Conservation (phyloP, 2,888 invertebrate species). For the Falcaria lacertinaria region DNA sequence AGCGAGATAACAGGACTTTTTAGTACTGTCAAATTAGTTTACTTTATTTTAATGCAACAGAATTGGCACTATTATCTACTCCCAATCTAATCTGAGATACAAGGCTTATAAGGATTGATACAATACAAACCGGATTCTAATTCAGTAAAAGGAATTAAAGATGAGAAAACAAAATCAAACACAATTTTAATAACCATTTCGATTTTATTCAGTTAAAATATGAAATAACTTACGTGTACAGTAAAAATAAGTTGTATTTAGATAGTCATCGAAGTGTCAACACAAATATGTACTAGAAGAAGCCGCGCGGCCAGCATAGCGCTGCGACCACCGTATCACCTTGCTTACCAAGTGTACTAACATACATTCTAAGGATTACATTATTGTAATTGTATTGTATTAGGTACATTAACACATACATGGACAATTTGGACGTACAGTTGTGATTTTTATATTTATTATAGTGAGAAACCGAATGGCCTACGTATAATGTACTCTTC, state of each 20-base stretch:
- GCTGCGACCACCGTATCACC: slow-evolving; percentile 51
- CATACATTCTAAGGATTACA: slow-evolving; percentile 73
- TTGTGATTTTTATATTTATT: slow-evolving; percentile 65
- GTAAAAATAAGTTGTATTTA: slow-evolving; percentile 77
- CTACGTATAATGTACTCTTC: slow-evolving; percentile 50
- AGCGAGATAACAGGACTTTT: no score
- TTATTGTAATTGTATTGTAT: slow-evolving; percentile 78
- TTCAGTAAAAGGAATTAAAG: no score
- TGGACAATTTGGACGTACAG: slow-evolving; percentile 81
- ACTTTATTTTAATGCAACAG: no score
- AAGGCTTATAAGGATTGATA: no score
- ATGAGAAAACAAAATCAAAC: slow-evolving; percentile 3
- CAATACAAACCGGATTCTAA: no score
- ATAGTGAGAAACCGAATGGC: slow-evolving; percentile 57
- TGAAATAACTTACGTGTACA: slow-evolving; percentile 79
- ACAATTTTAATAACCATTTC: slow-evolving; percentile 70
- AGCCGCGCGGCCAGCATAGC: slow-evolving; percentile 49
- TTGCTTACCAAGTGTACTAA: slow-evolving; percentile 63
- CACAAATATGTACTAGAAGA: slow-evolving; percentile 50
- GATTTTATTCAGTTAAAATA: slow-evolving; percentile 79
- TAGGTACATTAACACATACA: slow-evolving; percentile 78
- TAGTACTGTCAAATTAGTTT: no score
- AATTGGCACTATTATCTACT: no score
- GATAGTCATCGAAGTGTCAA: slow-evolving; percentile 66
- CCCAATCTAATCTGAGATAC: no score